These are phyloP conservation scores for Diarsia brunnea DNA, from an alignment of 2,888 invertebrate genomes.

Conservation along the genomic window DNA sequence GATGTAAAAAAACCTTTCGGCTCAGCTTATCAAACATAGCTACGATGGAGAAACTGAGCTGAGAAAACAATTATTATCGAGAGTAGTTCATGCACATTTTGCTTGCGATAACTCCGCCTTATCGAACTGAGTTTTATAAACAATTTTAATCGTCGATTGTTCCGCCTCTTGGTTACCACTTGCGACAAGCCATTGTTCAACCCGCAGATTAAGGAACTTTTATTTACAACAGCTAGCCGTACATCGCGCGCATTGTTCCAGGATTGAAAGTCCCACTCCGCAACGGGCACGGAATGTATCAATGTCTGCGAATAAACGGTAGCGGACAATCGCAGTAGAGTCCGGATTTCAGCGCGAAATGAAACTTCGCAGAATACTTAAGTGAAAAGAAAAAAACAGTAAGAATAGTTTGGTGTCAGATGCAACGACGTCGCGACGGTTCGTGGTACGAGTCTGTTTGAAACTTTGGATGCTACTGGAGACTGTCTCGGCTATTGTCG, in stretches of 20 bases:
- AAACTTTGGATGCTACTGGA: conserved; percentile 77
- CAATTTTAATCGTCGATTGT: conserved; percentile 88
- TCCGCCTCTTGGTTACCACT: conserved; percentile 80
- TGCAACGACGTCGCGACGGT: conserved; percentile 82
- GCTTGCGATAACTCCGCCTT: conserved; percentile 78
- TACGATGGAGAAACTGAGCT: conserved; percentile 65
- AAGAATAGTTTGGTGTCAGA: conserved; percentile 87
- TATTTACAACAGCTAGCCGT: conserved; percentile 70
- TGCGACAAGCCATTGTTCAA: conserved; percentile 84
- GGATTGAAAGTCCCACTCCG: conserved; percentile 72
- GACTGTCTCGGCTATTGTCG: conserved; percentile 67
- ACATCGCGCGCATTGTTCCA: conserved; percentile 79
- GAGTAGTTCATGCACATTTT: conserved; percentile 63
- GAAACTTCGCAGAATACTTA: conserved; percentile 84
- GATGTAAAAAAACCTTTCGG: conserved; percentile 12
- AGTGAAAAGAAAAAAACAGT: conserved; percentile 81
- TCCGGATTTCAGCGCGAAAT: conserved; percentile 79
- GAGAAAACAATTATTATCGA: conserved; percentile 65
- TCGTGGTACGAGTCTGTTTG: conserved; percentile 80
- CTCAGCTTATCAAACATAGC: conserved; percentile 64
- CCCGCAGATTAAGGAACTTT: conserved; percentile 71
- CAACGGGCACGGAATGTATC: conserved; percentile 79
- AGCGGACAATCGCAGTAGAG: conserved; percentile 73
- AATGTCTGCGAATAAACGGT: conserved; percentile 77
- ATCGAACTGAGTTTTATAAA: conserved; percentile 85